Evolutionary conservation across 2,113 vertebrate species (phyloP).

Genomic region (Dromas ardeola): DNA sequence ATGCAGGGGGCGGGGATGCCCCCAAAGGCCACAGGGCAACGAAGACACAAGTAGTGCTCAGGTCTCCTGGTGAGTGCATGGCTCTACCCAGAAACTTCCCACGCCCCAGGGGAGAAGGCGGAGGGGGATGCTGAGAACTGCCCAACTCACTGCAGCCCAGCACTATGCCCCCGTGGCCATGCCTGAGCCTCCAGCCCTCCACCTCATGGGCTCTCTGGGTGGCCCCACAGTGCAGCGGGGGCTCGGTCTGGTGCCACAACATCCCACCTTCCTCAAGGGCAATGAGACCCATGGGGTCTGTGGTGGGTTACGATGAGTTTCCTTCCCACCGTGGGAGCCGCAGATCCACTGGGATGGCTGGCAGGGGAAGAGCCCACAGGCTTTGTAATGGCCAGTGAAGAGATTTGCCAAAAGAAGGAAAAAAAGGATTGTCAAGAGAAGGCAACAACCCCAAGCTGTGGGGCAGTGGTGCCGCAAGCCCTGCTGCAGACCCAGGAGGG

Average conservation of each 20-base stretch:
- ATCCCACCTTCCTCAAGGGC: neutral
- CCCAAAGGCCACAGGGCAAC: neutral
- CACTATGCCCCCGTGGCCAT: accelerated
- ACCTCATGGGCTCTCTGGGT: neutral
- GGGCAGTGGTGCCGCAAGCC: accelerated
- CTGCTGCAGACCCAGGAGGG: accelerated
- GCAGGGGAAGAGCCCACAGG: neutral
- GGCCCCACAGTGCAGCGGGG: accelerated
- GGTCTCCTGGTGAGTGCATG: neutral
- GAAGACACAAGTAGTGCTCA: accelerated
- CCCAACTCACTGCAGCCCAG: neutral
- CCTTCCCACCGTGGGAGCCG: neutral
- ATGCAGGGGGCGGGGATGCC: accelerated
- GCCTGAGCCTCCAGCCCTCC: neutral
- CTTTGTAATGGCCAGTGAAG: accelerated
- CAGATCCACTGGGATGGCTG: accelerated
- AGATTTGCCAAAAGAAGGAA: neutral
- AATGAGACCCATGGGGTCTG: accelerated
- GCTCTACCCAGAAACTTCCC: neutral
- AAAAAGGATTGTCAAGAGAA: neutral
- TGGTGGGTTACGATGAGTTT: accelerated
- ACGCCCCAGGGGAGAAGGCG: neutral
- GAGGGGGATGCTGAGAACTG: neutral
- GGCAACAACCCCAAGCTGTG: neutral
- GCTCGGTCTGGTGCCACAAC: neutral